A percentile compares a stretch with the other conserved stretches of the same genome.
Conservation (phyloP, 2,888 invertebrate genomes). For the Nemotelus nigrinus region DNA sequence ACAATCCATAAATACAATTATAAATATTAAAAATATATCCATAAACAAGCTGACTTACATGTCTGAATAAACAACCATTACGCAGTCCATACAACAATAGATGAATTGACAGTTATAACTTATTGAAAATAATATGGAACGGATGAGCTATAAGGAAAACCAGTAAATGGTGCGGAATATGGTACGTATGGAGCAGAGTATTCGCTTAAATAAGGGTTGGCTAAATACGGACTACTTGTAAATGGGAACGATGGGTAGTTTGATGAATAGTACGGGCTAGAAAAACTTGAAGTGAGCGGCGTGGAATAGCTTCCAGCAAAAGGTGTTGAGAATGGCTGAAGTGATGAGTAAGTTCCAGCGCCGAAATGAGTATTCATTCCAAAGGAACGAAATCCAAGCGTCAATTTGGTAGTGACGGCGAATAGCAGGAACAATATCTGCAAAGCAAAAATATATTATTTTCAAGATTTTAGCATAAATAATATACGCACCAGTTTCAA, state of each 20-base stretch:
- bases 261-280: not conserved
- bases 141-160: not conserved
- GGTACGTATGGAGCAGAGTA: not conserved
- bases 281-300: not conserved
- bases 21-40: too few species aligned
- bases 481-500: constrained; percentile 15
- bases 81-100: too few species aligned
- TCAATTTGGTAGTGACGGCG: not conserved
- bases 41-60: too few species aligned
- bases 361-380: not conserved
- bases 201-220: not conserved
- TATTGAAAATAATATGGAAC: not conserved
- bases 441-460: not conserved
- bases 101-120: too few species aligned
- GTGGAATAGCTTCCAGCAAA: constrained; percentile 1
- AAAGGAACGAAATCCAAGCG: constrained; percentile 6
- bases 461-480: not conserved
- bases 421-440: not conserved
- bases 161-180: not conserved
- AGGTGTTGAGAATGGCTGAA: not conserved
- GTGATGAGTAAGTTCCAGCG: not conserved
- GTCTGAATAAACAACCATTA: too few species aligned
- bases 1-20: too few species aligned
- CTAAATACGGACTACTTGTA: not conserved
- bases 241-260: not conserved